Base-by-base conservation (phyloP, 2,888 invertebrate genomes). In the Liodrosophila aerea region DNA sequence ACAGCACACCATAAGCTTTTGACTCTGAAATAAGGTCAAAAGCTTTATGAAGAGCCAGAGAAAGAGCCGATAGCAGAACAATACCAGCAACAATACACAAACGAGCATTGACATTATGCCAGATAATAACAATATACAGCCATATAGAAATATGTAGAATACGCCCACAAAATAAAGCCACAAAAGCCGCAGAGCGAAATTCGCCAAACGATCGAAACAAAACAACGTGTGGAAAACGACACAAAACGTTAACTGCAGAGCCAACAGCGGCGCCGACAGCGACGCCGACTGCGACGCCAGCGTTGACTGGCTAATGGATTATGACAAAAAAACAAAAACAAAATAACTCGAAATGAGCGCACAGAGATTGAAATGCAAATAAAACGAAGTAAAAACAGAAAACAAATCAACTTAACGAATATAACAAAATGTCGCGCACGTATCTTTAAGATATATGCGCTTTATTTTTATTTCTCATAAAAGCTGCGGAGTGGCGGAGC, bases 11-110 rank as follows among this genome's bases (percentile, higher is more conserved):
- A 62, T n/a, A 18, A 18, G 7, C 39, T 39, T n/a, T 16, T 62
- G 59, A 54, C 74, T 52, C 56, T 68, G 69, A 63, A 83, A 78
- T 78, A 78, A 72, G 83, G 78, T 78, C 76, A 76, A 72, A 74
- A 76, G 64, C 66, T 58, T 62, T 66, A n/a, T n/a, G n/a, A n/a
- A n/a, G 43, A 52, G 60, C 43, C 2, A 72, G 67, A 53, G 45
- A 43, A 33, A 54, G 47, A 40, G 40, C 15, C 11, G 22, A 31
- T 30, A 41, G 37, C 9, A 54, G 27, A 22, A 37, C 2, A n/a
- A n/a, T n/a, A n/a, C n/a, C n/a, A n/a, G n/a, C n/a, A n/a, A 13
- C 22, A 40, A 31, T 22, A 33, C 30, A 34, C n/a, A 30, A 43
- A 60, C 44, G 49, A 52, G 59, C 74, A 86, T 80, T 86, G 74